Percentiles rank a stretch among this genome's conserved stretches.
These are phyloP conservation scores for Neostethus bicornis DNA, from an alignment of 2,797 vertebrate species.

Conservation along the genomic window DNA sequence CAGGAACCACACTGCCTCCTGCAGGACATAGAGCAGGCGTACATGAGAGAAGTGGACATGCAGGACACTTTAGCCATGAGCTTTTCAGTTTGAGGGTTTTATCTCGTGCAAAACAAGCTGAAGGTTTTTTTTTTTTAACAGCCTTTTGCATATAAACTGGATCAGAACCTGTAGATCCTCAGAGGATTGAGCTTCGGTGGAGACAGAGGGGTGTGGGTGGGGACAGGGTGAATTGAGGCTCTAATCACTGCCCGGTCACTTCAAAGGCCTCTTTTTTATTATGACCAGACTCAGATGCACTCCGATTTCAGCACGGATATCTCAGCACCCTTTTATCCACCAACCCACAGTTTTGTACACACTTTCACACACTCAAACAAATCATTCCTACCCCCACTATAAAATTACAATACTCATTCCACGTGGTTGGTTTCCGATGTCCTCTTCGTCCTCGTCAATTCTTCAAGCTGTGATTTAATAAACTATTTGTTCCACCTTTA, in stretches of 20 bases:
- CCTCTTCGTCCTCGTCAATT: constrained; percentile 46
- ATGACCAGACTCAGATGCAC: constrained; percentile 96
- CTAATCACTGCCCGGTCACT: constrained; percentile 89
- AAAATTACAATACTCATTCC: constrained; percentile 9
- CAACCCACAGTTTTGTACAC: constrained; percentile 67
- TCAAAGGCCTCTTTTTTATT: constrained; percentile 67
- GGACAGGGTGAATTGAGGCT: constrained; percentile 82
- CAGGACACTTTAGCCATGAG: not conserved
- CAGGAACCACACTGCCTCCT: constrained; percentile 99
- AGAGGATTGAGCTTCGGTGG: constrained; percentile 71
- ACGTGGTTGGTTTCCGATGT: not conserved
- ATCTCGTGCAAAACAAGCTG: not conserved
- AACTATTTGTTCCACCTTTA: constrained; percentile 10
- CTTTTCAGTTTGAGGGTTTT: not conserved
- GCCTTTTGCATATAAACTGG: constrained; percentile 28
- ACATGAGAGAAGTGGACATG: constrained; percentile 1
- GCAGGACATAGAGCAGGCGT: constrained; percentile 58
- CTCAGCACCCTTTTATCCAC: constrained; percentile 83
- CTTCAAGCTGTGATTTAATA: constrained; percentile 17
- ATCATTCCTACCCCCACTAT: constrained; percentile 1
- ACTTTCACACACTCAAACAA: constrained; percentile 12
- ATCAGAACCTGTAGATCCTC: constrained; percentile 79
- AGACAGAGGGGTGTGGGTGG: constrained; percentile 72
- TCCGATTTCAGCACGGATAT: constrained; percentile 86
- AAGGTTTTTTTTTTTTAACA: not conserved